Evolutionary conservation across 2,113 vertebrate genomes (phyloP).

Genomic region (Lophotis ruficrista): DNA sequence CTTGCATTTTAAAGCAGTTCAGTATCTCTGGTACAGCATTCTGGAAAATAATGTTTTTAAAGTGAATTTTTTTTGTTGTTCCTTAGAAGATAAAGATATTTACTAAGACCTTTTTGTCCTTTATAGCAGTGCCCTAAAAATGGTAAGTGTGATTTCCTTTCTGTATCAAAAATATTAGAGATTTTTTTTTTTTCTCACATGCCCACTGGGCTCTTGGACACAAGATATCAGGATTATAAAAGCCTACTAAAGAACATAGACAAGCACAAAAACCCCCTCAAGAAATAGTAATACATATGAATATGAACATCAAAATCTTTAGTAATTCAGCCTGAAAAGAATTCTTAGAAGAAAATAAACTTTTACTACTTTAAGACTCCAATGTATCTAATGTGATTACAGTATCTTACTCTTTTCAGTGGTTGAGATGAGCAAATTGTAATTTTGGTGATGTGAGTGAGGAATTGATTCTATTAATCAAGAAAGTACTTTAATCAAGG

Average conservation of each 20-base stretch:
- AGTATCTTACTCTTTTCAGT: not conserved
- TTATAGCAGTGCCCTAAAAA: not conserved
- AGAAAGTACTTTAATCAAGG: not conserved
- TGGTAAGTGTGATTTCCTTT: not conserved
- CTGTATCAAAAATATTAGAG: not conserved
- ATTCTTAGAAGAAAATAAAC: not conserved
- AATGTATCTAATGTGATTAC: not conserved
- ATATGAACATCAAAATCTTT: not conserved
- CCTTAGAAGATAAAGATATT: not conserved
- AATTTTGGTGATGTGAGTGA: not conserved
- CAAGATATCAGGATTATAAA: not conserved
- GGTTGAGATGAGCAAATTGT: not conserved
- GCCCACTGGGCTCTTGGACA: not conserved
- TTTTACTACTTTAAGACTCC: not conserved
- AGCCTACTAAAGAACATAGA: not conserved
- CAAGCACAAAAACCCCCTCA: not conserved
- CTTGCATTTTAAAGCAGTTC: not conserved
- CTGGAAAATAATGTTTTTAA: not conserved
- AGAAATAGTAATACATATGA: not conserved
- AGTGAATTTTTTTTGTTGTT: not conserved
- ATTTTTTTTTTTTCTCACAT: not conserved
- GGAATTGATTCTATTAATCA: conserved; percentile 10
- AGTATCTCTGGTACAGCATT: fast-evolving
- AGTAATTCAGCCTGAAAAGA: not conserved
- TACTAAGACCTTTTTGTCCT: not conserved